Percentiles rank a stretch among this genome's conserved stretches.
Evolutionary conservation across 2,113 vertebrate genomes (phyloP).

Genomic region (Sander lucioperca): DNA sequence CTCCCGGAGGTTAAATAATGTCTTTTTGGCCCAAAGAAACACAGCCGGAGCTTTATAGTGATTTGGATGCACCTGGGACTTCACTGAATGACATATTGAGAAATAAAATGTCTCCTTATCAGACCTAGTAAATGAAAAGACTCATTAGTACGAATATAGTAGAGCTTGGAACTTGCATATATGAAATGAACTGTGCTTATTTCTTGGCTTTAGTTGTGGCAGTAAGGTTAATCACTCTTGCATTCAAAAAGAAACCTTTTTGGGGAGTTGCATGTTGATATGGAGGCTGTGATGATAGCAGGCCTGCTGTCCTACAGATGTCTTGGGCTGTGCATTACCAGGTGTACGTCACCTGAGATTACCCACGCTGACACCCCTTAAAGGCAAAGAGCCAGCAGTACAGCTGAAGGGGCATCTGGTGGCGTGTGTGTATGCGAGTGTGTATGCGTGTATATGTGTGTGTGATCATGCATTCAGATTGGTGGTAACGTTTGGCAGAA

Average conservation of each 20-base stretch:
- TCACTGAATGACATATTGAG: slow-evolving; percentile 16
- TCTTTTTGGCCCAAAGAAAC: slow-evolving; percentile 65
- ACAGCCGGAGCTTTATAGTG: slow-evolving; percentile 36
- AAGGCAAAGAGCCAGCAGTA: slow-evolving; percentile 77
- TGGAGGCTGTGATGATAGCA: slow-evolving; percentile 64
- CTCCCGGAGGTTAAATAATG: slow-evolving; percentile 68
- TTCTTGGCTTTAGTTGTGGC: slow-evolving; percentile 21
- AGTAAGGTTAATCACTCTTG: slow-evolving; percentile 8
- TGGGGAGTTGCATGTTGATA: slow-evolving; percentile 27
- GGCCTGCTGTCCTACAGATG: slow-evolving; percentile 82
- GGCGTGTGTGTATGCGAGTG: slow-evolving; percentile 44
- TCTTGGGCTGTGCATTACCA: slow-evolving; percentile 75
- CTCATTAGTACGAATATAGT: neutral
- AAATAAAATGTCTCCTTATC: slow-evolving; percentile 8
- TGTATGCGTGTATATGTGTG: slow-evolving; percentile 42
- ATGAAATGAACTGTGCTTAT: neutral
- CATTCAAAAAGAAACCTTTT: slow-evolving; percentile 41
- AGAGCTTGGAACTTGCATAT: neutral
- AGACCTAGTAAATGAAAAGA: neutral
- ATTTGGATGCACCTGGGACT: slow-evolving; percentile 65
- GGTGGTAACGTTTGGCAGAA: slow-evolving; percentile 57
- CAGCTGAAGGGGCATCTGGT: slow-evolving; percentile 84
- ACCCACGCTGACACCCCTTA: slow-evolving; percentile 77
- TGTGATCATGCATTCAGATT: slow-evolving; percentile 67
- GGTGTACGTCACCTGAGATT: slow-evolving; percentile 85